phyloP scores from a whole-genome alignment of 2,888 invertebrate species.

The Cephus runcator region DNA sequence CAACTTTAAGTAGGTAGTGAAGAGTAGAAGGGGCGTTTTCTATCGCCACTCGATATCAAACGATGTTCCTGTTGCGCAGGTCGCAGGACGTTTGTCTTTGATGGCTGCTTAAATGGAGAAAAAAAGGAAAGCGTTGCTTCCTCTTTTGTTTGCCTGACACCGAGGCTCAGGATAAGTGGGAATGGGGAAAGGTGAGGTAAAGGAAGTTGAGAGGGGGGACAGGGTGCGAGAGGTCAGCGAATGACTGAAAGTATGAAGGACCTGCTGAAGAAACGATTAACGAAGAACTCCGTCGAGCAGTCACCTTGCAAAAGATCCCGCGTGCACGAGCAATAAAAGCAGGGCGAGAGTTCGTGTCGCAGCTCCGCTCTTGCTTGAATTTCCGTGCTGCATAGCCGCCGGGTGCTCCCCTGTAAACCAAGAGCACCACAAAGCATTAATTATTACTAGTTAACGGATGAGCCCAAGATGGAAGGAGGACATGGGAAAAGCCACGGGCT shows the following conservation, averaged over 20 bases:
- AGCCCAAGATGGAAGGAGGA: neutral
- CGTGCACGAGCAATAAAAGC: constrained; percentile 55
- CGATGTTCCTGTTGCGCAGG: neutral
- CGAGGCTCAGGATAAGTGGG: neutral
- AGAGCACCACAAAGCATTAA: neutral
- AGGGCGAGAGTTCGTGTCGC: constrained; percentile 58
- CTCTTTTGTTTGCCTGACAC: neutral
- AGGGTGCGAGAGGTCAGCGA: neutral
- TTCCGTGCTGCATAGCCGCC: constrained; percentile 69
- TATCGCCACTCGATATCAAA: neutral
- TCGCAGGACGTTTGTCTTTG: neutral
- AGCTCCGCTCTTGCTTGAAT: constrained; percentile 63
- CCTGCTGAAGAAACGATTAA: neutral
- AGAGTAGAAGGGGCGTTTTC: neutral
- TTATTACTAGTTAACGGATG: neutral
- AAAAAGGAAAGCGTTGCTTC: neutral
- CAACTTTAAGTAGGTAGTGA: neutral
- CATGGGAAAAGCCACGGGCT: neutral
- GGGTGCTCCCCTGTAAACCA: constrained; percentile 66
- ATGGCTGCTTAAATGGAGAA: neutral
- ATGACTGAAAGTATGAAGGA: neutral
- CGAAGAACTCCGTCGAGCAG: constrained; percentile 44
- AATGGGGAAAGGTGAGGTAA: neutral
- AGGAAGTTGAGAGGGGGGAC: neutral
- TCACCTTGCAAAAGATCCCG: constrained; percentile 61